phyloP scores from a whole-genome alignment of 2,888 invertebrate genomes.

The Sarcophaga variegata region DNA sequence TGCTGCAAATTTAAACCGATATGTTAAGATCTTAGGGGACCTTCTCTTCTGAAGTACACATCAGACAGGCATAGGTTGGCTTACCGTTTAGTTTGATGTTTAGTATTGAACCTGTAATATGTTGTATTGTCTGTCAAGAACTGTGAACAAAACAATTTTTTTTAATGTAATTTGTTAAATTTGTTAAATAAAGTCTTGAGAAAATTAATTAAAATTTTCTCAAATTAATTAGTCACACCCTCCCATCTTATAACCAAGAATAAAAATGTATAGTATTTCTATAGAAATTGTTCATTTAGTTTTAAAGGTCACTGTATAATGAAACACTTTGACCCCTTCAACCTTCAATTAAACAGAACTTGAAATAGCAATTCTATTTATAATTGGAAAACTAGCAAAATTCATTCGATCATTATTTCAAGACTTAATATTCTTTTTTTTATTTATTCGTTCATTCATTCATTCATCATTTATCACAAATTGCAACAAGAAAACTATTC shows the following conservation, averaged over 20 bases:
- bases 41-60: too few relatives aligned
- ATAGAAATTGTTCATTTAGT: not conserved
- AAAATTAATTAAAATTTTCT: not conserved
- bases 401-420: not conserved
- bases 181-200: not conserved
- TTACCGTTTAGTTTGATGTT: too few relatives aligned
- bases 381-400: too few relatives aligned
- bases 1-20: too few relatives aligned
- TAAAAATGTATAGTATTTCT: too few relatives aligned
- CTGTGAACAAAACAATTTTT: too few relatives aligned
- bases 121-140: too few relatives aligned
- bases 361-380: too few relatives aligned
- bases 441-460: not conserved
- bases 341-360: not conserved
- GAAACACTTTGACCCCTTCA: not conserved
- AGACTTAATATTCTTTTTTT: not conserved
- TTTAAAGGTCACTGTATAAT: not conserved
- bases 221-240: not conserved
- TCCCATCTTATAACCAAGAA: not conserved
- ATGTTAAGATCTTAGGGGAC: too few relatives aligned
- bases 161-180: too few relatives aligned
- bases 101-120: too few relatives aligned
- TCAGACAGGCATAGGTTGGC: too few relatives aligned
- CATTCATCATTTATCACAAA: conserved; percentile 19
- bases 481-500: conserved; percentile 8